Base-by-base conservation (phyloP, 2,888 invertebrate species). In the Acrocera orbiculus region DNA sequence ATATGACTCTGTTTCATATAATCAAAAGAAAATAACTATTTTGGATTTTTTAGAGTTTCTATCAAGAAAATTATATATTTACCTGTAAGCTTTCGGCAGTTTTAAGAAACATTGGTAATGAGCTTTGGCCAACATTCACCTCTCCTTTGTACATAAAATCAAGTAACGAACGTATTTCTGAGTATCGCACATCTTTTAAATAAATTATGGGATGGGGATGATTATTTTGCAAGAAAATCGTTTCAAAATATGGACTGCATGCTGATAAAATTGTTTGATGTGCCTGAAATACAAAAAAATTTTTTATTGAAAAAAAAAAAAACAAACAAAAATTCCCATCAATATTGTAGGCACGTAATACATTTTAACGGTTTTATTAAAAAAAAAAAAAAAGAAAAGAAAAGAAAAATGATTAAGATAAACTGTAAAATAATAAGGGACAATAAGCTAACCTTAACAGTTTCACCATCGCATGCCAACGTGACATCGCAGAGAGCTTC, bases 141-240 rank as follows among this genome's bases (percentile, higher is more conserved):
- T 83, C 82, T 48, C 76, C 76, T 66, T 82, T 83, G 67, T 90
- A 89, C 86, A 89, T 87, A 62, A 86, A 89, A 66, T 82, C 83
- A 59, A 86, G 68, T 56, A 86, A 67, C 46, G 83, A 83, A 63
- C 81, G 82, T 71, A 86, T 83, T 65, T 86, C 85, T 57, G 76
- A 75, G 58, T 75, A 78, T 65, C 81, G 74, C 57, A 87, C 85
- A 75, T 86, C 86, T 73, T 83, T 85, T 56, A 87, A 73, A 64
- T 85, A 85, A 64, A 87, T 85, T 58, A 87, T 86, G 40, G 85
- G 86, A 65, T 86, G 86, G 53, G 85, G 85, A 66, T 86, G 85
- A 48, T 69, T 70, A 61, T 85, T 86, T 64, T 82, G 80, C 54
- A 83, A 70, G 64, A 86, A 83, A 66, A 87, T 77, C 59, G 70